phyloP scores from a whole-genome alignment of 2,888 invertebrate genomes.

The Sarcophaga subvicina region DNA sequence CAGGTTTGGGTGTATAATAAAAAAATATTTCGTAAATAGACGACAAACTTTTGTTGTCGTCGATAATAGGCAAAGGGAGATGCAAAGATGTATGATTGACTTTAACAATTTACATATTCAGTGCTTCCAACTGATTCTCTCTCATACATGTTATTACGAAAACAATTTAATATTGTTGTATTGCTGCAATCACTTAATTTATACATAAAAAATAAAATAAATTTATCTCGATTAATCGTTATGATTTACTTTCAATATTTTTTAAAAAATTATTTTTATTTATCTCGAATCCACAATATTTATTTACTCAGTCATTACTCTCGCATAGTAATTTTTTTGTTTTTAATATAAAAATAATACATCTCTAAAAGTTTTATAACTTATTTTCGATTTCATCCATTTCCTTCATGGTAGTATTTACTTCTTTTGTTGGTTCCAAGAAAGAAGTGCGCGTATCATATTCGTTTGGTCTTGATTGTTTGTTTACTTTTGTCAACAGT shows the following conservation, averaged over 20 bases:
- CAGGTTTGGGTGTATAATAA: too few relatives aligned
- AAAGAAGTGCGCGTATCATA: slow-evolving; percentile 9
- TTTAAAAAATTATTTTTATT: not conserved
- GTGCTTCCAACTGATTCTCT: not conserved
- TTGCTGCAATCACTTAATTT: not conserved
- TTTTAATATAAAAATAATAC: not conserved
- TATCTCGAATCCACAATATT: not conserved
- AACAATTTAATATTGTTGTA: not conserved
- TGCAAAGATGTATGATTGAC: not conserved
- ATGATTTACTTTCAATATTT: not conserved
- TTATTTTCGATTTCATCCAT: slow-evolving; percentile 19
- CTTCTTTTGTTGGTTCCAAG: not conserved
- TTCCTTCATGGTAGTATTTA: not conserved
- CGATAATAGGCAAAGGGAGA: not conserved
- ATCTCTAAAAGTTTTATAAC: not conserved
- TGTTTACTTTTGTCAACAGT: slow-evolving; percentile 46
- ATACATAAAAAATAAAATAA: not conserved
- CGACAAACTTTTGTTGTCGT: not conserved
- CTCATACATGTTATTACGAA: not conserved
- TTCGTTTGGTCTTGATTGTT: slow-evolving; percentile 26
- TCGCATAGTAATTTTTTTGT: slow-evolving; percentile 1
- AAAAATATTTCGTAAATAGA: not conserved
- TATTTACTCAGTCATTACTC: slow-evolving; percentile 6
- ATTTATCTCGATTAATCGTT: not conserved
- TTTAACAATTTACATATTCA: not conserved